Evolutionary conservation across 2,888 invertebrate species (phyloP).

Genomic region (Bimastos eiseni): DNA sequence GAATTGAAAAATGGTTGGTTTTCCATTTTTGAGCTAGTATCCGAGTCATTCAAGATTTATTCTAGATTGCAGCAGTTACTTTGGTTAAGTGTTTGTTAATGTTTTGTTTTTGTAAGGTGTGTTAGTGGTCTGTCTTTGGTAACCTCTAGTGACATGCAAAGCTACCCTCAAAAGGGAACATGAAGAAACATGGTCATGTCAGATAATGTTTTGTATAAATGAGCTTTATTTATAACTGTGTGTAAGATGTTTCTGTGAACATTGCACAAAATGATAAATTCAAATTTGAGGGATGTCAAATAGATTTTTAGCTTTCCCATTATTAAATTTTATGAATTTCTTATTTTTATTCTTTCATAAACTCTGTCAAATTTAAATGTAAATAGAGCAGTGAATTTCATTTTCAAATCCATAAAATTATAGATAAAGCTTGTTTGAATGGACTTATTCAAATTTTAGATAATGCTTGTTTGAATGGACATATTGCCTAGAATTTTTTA

Average conservation of each 20-base stretch:
- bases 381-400: too few species aligned
- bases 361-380: not conserved
- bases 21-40: not conserved
- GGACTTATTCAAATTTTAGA: too few species aligned
- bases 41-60: conserved; percentile 9
- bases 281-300: not conserved
- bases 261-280: not conserved
- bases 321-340: too few species aligned
- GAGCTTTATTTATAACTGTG: not conserved
- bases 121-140: not conserved
- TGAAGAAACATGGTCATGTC: conserved; percentile 13
- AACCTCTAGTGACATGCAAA: conserved; percentile 13
- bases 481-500: not conserved
- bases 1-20: not conserved
- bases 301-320: not conserved
- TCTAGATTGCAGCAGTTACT: not conserved
- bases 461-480: too few species aligned
- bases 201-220: not conserved
- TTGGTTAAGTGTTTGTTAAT: conserved; percentile 9
- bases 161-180: conserved; percentile 2
- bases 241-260: not conserved
- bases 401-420: too few species aligned
- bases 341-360: not conserved
- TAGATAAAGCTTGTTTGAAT: too few species aligned
- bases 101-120: not conserved